Conservation (phyloP, 2,113 vertebrate species). For the Hemiscyllium ocellatum region DNA sequence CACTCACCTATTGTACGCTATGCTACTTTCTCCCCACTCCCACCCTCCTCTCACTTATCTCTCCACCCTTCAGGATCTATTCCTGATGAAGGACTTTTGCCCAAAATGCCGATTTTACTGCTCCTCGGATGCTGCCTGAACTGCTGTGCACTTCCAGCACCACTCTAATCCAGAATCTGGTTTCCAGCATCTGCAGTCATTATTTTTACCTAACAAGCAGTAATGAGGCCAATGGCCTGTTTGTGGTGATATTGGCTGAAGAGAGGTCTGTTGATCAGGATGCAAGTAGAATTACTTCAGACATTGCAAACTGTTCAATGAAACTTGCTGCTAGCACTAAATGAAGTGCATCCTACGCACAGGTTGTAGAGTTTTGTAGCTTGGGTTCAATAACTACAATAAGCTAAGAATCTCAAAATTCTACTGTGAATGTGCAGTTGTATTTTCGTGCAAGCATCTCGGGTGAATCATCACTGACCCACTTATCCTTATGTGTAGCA, state of each 20-base stretch:
- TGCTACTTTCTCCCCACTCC: too few species aligned
- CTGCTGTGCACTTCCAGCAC: too few species aligned
- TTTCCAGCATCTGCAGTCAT: too few species aligned
- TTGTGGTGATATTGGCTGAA: neutral
- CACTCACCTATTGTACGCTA: too few species aligned
- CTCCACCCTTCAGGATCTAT: too few species aligned
- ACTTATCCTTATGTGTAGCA: neutral
- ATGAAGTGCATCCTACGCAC: neutral
- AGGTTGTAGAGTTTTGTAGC: neutral
- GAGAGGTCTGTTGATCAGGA: neutral
- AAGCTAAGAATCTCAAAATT: neutral
- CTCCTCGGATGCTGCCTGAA: too few species aligned
- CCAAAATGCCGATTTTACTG: too few species aligned
- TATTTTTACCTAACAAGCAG: neutral
- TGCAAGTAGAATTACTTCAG: neutral
- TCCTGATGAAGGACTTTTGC: too few species aligned
- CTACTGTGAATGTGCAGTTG: neutral
- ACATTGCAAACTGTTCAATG: neutral
- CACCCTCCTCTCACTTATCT: too few species aligned
- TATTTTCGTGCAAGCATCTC: neutral
- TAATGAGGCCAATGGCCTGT: neutral
- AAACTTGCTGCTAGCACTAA: neutral
- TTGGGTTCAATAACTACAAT: neutral
- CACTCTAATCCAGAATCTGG: too few species aligned
- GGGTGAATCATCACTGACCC: neutral